These are phyloP conservation scores for Cuniculus paca DNA, from an alignment of 2,797 vertebrate genomes.

Conservation along the genomic window DNA sequence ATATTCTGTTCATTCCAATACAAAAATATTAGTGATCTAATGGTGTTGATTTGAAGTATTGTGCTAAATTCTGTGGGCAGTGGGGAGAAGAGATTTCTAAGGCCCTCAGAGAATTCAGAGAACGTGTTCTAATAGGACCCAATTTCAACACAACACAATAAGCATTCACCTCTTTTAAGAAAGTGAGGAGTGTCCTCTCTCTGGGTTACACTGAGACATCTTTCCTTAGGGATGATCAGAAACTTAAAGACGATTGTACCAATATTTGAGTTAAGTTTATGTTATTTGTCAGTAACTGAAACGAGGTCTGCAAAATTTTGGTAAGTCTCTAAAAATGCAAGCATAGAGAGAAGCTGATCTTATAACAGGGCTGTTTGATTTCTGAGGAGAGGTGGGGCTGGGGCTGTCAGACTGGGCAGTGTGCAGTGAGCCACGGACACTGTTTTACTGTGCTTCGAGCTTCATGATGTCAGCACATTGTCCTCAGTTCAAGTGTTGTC, in stretches of 20 bases:
- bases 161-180: not conserved
- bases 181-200: not conserved
- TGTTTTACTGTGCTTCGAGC: not conserved
- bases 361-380: not conserved
- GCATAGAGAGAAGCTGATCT: not conserved
- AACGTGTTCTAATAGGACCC: not conserved
- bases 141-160: not conserved
- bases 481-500: not conserved
- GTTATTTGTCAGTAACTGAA: constrained; percentile 27
- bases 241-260: not conserved
- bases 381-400: not conserved
- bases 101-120: not conserved
- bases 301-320: not conserved
- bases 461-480: not conserved
- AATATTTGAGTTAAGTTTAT: not conserved
- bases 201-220: not conserved
- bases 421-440: not conserved
- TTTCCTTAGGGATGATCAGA: not conserved
- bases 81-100: not conserved
- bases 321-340: not conserved
- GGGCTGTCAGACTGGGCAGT: not conserved
- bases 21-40: not conserved
- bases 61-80: not conserved
- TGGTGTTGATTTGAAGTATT: not conserved
- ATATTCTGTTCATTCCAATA: constrained; percentile 11